Evolutionary conservation across 2,797 vertebrate genomes (phyloP).

Genomic region (Zalophus californianus): DNA sequence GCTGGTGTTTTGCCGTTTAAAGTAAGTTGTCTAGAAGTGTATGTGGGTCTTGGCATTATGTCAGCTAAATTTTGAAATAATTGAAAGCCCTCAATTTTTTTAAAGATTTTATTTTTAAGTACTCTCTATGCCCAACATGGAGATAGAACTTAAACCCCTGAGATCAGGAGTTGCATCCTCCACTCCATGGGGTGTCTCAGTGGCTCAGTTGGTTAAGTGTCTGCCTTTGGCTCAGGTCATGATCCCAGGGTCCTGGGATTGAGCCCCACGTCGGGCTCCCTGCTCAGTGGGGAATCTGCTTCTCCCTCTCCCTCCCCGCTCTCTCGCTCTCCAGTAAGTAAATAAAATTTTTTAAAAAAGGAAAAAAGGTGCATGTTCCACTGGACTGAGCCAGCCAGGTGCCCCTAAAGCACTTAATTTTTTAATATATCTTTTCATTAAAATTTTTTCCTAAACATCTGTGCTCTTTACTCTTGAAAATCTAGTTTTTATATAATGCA

Average conservation of each 20-base stretch:
- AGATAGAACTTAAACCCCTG: neutral
- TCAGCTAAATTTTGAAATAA: conserved; percentile 21
- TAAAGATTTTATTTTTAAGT: neutral
- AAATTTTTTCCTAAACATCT: conserved; percentile 23
- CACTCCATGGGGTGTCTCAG: neutral
- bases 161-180: neutral
- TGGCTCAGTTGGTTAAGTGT: neutral
- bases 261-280: neutral
- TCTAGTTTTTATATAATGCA: neutral
- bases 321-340: neutral
- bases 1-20: conserved; percentile 96
- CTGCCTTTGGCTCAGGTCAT: neutral
- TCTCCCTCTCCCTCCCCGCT: neutral
- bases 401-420: neutral
- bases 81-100: neutral
- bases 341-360: neutral
- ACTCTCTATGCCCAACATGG: neutral
- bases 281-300: neutral
- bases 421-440: conserved; percentile 45
- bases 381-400: neutral
- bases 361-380: neutral
- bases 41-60: neutral
- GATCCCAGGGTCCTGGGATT: neutral
- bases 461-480: neutral
- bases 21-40: conserved; percentile 87